phyloP scores from a whole-genome alignment of 1,140 invertebrate genomes.

The Trinorchestia longiramus region DNA sequence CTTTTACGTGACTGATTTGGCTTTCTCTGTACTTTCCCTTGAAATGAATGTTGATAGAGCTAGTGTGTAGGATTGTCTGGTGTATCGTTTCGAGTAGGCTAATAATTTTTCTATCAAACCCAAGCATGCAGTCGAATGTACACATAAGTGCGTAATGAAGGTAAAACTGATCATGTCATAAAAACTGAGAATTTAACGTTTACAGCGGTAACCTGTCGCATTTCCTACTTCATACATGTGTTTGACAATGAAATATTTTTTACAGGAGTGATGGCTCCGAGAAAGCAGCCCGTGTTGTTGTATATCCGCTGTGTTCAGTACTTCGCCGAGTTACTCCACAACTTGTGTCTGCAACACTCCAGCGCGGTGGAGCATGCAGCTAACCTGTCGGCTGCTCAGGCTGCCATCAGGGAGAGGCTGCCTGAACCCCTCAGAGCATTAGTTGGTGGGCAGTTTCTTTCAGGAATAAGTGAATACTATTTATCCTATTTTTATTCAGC shows the following conservation, averaged over 20 bases:
- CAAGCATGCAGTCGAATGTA: no score
- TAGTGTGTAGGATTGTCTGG: no score
- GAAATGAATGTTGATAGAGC: no score
- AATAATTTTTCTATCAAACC: no score
- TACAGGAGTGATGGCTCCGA: slow-evolving; percentile 58
- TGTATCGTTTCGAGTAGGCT: no score
- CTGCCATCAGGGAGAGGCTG: slow-evolving; percentile 57
- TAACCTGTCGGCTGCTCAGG: slow-evolving; percentile 49
- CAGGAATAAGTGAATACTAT: neutral
- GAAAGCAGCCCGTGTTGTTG: slow-evolving; percentile 59
- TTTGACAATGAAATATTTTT: neutral
- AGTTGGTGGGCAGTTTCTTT: slow-evolving; percentile 56
- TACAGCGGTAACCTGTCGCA: neutral
- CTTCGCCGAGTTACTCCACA: slow-evolving; percentile 57
- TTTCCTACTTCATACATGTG: neutral
- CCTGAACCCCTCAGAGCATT: slow-evolving; percentile 58
- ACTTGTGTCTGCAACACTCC: slow-evolving; percentile 51
- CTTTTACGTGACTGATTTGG: no score
- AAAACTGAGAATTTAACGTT: neutral
- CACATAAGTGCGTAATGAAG: no score
- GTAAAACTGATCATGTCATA: no score
- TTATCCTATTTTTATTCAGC: no score
- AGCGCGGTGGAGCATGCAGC: slow-evolving; percentile 30
- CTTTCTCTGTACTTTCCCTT: no score
- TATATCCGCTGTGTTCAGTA: slow-evolving; percentile 60